These are phyloP conservation scores for Cyrtonyx montezumae DNA, from an alignment of 2,113 vertebrate genomes.

Conservation along the genomic window DNA sequence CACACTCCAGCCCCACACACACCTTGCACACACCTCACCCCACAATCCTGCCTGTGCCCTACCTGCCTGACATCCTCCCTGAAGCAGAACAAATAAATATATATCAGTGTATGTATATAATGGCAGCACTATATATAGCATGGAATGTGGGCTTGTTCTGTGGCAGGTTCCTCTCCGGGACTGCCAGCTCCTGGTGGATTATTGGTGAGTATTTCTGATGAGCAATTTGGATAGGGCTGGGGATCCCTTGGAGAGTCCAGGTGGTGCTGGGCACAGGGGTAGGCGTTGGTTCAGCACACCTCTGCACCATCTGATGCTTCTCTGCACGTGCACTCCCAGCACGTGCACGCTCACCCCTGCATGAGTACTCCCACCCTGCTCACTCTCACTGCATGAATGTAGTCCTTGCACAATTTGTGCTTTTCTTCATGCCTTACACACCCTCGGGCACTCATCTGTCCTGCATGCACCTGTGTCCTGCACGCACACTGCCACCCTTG, in stretches of 20 bases:
- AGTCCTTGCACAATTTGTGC: fast-evolving
- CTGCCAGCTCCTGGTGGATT: constrained; percentile 20
- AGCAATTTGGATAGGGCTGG: background rate
- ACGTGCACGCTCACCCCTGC: fast-evolving
- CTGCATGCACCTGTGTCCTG: fast-evolving
- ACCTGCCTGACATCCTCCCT: background rate
- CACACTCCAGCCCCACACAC: background rate
- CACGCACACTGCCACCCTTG: fast-evolving
- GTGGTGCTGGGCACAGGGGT: background rate
- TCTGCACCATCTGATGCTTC: fast-evolving
- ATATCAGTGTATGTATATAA: background rate
- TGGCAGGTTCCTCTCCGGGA: background rate
- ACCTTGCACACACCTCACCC: background rate
- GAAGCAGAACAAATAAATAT: background rate
- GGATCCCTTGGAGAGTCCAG: background rate
- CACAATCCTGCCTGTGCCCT: fast-evolving
- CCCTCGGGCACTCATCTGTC: background rate
- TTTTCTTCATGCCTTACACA: background rate
- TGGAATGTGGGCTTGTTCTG: background rate
- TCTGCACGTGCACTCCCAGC: background rate
- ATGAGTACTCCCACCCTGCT: fast-evolving
- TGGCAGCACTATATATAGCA: background rate
- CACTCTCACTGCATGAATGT: background rate
- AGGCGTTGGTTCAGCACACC: background rate
- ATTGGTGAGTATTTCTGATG: background rate